These are phyloP conservation scores for Dasypolia templi DNA, from an alignment of 2,888 invertebrate genomes.

Conservation along the genomic window DNA sequence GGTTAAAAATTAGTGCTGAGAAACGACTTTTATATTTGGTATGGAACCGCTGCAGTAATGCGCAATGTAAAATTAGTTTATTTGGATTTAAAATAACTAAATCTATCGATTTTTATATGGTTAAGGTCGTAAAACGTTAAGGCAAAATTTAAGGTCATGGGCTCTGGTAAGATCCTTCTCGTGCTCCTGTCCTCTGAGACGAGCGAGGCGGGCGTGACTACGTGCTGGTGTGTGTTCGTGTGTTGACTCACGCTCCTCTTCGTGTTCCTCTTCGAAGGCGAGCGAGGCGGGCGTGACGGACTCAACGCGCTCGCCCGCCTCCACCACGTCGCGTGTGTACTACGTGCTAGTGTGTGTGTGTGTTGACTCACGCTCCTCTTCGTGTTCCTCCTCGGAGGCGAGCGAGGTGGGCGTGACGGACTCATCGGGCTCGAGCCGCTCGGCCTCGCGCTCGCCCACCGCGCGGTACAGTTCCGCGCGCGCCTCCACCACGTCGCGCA, in stretches of 20 bases:
- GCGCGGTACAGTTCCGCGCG: conserved; percentile 92
- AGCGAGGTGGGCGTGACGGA: conserved; percentile 75
- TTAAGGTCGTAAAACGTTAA: too few species aligned
- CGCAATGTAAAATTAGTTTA: too few species aligned
- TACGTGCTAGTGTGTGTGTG: not conserved
- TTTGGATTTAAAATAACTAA: too few species aligned
- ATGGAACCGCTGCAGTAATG: too few species aligned
- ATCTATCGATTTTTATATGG: too few species aligned
- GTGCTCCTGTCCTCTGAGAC: too few species aligned
- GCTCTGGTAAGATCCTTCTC: too few species aligned
- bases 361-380: conserved; percentile 68
- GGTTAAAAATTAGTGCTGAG: too few species aligned
- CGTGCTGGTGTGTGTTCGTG: too few species aligned
- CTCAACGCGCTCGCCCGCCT: conserved; percentile 78
- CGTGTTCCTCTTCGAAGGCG: conserved; percentile 71
- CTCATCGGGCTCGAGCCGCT: conserved; percentile 69
- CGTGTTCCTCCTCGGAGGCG: conserved; percentile 71
- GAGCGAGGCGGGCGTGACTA: too few species aligned
- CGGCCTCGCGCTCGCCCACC: conserved; percentile 77
- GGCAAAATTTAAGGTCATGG: too few species aligned
- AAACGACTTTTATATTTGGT: too few species aligned
- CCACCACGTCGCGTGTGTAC: not conserved
- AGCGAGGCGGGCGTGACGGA: conserved; percentile 75
- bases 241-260: conserved; percentile 68
- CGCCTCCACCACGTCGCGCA: conserved; percentile 94